These are phyloP conservation scores for Podarcis raffonei DNA, from an alignment of 2,113 vertebrate species.

Conservation along the genomic window DNA sequence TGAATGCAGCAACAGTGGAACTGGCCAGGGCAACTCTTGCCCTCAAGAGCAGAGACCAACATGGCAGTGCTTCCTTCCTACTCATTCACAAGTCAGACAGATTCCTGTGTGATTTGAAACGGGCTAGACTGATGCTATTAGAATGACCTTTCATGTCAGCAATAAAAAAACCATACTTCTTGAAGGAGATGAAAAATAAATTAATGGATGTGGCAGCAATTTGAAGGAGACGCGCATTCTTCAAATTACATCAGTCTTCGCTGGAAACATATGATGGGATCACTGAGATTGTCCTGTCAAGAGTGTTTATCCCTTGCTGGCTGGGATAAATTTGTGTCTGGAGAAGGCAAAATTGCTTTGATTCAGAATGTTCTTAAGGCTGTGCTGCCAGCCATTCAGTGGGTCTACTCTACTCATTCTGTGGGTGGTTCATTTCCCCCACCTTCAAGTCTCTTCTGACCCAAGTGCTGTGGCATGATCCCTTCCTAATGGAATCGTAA, in stretches of 20 bases:
- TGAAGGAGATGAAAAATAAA: constrained; percentile 27
- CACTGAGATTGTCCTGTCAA: constrained; percentile 26
- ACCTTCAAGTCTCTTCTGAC: neutral
- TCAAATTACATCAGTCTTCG: constrained; percentile 30
- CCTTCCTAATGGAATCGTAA: neutral
- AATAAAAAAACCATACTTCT: neutral
- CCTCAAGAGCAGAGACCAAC: neutral
- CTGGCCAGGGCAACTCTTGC: neutral
- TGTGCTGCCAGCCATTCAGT: neutral
- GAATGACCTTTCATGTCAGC: constrained; percentile 32
- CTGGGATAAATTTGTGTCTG: neutral
- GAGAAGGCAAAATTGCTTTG: constrained; percentile 17
- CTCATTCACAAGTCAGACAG: constrained; percentile 21
- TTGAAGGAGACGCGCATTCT: constrained; percentile 17
- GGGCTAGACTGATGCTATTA: constrained; percentile 14
- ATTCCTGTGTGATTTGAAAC: neutral
- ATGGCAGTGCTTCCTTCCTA: neutral
- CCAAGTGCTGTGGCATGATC: neutral
- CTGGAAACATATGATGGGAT: constrained; percentile 21
- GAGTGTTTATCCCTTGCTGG: constrained; percentile 13
- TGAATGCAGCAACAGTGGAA: no score
- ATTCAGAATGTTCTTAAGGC: constrained; percentile 4
- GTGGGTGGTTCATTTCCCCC: neutral
- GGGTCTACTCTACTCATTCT: neutral
- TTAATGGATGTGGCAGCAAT: constrained; percentile 19